Evolutionary conservation across 1,140 invertebrate species (phyloP).

Genomic region (Scaptomyza hsui): DNA sequence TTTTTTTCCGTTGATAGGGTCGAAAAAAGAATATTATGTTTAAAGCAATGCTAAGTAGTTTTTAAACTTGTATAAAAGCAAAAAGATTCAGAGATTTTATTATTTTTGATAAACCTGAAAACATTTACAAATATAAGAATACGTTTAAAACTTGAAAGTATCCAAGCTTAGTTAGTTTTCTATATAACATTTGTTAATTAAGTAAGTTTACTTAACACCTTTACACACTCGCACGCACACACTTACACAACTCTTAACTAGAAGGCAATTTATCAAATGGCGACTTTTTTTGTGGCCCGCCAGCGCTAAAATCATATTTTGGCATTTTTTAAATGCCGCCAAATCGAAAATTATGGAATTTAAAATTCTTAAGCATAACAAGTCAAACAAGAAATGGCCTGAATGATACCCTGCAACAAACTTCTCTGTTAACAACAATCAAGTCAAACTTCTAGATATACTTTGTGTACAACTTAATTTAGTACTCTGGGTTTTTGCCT

Average conservation of each 20-base stretch:
- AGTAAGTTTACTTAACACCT: slow-evolving; percentile 8
- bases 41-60: neutral
- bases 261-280: slow-evolving; percentile 5
- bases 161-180: neutral
- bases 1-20: slow-evolving; percentile 5
- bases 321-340: neutral
- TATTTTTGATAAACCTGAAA: too few species aligned
- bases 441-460: too few species aligned
- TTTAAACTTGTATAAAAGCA: neutral
- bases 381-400: neutral
- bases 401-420: neutral
- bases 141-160: too few species aligned
- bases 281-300: neutral
- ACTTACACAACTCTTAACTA: neutral
- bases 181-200: too few species aligned
- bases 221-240: neutral
- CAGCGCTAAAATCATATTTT: neutral
- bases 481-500: neutral
- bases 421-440: too few species aligned
- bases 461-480: neutral
- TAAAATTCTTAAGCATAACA: slow-evolving; percentile 36
- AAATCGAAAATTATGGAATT: slow-evolving; percentile 42
- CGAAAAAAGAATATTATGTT: neutral
- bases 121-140: too few species aligned
- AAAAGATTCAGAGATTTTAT: too few species aligned